A percentile compares a stretch with the other conserved stretches of the same genome.
These are phyloP conservation scores for Porites rus DNA, from an alignment of 92 coral and sea anemone species.

Conservation along the genomic window DNA sequence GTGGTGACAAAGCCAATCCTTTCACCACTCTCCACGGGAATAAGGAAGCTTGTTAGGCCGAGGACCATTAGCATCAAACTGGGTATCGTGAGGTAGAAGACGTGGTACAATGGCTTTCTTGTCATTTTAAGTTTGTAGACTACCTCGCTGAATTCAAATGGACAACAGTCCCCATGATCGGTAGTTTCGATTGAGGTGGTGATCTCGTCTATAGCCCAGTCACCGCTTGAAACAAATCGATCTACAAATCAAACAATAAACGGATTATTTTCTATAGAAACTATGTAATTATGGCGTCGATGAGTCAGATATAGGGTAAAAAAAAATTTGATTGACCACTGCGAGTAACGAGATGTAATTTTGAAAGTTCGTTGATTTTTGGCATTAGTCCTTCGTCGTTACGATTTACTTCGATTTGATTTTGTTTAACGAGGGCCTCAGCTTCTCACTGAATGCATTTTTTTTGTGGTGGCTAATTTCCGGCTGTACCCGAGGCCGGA, in stretches of 20 bases:
- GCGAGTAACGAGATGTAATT: no score
- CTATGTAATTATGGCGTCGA: no score
- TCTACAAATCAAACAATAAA: conserved; percentile 31
- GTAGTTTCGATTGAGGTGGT: neutral
- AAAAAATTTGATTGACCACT: no score
- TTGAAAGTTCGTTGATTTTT: no score
- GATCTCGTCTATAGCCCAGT: conserved; percentile 60
- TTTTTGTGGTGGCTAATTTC: no score
- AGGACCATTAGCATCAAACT: conserved; percentile 65
- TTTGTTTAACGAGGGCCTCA: no score
- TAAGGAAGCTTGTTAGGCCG: conserved; percentile 67
- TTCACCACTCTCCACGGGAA: conserved; percentile 92
- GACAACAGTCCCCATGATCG: conserved; percentile 74
- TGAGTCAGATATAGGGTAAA: no score
- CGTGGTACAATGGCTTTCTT: conserved; percentile 66
- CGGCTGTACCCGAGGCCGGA: no score
- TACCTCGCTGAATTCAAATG: conserved; percentile 64
- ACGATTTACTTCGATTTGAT: no score
- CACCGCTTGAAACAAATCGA: conserved; percentile 62
- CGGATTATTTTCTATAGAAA: no score
- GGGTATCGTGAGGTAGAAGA: conserved; percentile 79
- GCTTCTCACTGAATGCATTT: no score
- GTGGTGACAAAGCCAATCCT: conserved; percentile 94
- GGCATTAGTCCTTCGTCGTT: no score
- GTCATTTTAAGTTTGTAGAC: conserved; percentile 44